Percentiles rank a stretch among this genome's conserved stretches.
phyloP scores from a whole-genome alignment of 2,888 invertebrate species.

The Thera britannica region DNA sequence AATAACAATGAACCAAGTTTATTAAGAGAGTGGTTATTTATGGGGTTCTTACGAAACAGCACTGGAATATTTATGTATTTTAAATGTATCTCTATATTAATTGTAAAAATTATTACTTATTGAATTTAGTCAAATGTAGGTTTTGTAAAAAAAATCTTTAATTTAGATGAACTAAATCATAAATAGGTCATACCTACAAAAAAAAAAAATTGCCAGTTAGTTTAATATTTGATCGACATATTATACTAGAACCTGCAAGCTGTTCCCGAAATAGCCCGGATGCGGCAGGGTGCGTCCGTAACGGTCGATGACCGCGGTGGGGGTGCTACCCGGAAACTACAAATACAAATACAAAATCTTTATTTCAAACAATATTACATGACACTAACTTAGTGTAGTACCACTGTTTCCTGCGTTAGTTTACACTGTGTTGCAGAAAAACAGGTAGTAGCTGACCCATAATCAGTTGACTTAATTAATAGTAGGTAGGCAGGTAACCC shows the following conservation, averaged over 20 bases:
- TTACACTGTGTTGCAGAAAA: no score
- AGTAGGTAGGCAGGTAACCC: no score
- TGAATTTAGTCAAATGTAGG: no score
- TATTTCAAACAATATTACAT: no score
- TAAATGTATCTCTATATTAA: neutral
- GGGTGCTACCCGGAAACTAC: conserved; percentile 29
- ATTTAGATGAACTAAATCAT: no score
- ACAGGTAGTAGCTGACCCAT: no score
- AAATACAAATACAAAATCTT: neutral
- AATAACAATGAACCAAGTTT: neutral
- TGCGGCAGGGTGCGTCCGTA: conserved; percentile 67
- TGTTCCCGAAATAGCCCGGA: conserved; percentile 71
- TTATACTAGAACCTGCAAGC: conserved; percentile 54
- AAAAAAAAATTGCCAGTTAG: neutral
- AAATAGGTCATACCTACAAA: neutral
- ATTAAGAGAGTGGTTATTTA: neutral
- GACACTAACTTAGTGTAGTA: no score
- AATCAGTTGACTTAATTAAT: no score
- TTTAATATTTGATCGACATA: neutral
- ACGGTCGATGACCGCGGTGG: conserved; percentile 66
- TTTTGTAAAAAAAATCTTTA: no score
- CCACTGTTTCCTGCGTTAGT: no score
- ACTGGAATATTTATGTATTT: neutral
- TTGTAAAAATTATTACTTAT: no score
- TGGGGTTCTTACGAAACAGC: neutral